Base-by-base conservation (phyloP, 2,888 invertebrate genomes). In the Thumatha senex region DNA sequence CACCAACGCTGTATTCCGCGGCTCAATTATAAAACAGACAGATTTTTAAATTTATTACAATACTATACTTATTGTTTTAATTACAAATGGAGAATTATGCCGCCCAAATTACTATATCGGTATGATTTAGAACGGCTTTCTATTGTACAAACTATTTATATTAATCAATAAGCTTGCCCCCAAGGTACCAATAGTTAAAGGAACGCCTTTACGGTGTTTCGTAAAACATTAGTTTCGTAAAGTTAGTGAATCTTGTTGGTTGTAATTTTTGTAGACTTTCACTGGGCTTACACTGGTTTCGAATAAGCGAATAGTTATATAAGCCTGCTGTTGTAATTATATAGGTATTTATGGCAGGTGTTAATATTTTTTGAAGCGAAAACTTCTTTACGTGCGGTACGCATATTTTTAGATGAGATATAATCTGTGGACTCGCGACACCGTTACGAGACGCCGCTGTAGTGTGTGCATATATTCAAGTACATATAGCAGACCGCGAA, bases 61-160 rank as follows among this genome's bases (percentile, higher is more conserved):
- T 47, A 51, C 74, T 66, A 76, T 80, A 78, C 74, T 78, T 81
- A 88, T 89, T 89, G 89, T 89, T 89, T 89, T 88, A 89, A 89
- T 89, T 89, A 88, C 74, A 70, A 83, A 84, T 84, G 81, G 65
- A 75, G 82, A 83, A 84, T 87, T 85, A 81, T 86, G 67, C 75
- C 89, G 89, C 88, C 89, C 87, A 88, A 89, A 88, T 88, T 86
- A 79, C 83, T 78, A 76, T 83, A 86, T 83, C 82, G 75, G 72
- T 72, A 71, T 77, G 80, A 85, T 73, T 80, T 77, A 79, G 70
- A 84, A 79, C 74, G 59, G 72, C 80, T 84, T 84, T 85, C 84
- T 76, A 83, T 86, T 86, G 82, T 83, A 72, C 56, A 65, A 56
- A 63, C 74, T 54, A 80, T 82, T 85, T 82, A 84, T 85, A 82